Evolutionary conservation across 2,113 vertebrate genomes (phyloP).

Genomic region (Grammomys dolichurus): DNA sequence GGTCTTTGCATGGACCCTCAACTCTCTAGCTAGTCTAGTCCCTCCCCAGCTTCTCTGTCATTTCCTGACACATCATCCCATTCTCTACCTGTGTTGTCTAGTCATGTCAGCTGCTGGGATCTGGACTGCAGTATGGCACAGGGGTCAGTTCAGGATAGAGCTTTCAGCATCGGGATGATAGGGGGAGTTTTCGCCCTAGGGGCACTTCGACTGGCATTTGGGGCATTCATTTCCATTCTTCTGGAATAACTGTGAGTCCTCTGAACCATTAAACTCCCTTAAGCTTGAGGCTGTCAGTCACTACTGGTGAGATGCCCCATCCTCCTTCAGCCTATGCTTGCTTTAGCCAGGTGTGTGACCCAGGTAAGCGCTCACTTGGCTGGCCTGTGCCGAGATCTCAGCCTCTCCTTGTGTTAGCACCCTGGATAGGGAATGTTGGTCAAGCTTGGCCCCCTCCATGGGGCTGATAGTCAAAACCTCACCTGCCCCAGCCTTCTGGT

Average conservation of each 20-base stretch:
- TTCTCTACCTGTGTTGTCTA: neutral
- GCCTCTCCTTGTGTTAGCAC: no score
- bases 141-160: neutral
- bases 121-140: neutral
- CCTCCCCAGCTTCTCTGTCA: neutral
- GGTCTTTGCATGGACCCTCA: neutral
- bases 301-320: neutral
- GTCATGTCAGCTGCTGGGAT: neutral
- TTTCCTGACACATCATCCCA: neutral
- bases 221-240: neutral
- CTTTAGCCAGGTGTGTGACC: neutral
- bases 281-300: neutral
- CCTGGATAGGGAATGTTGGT: neutral
- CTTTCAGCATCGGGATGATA: neutral
- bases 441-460: neutral
- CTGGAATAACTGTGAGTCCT: neutral
- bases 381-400: neutral
- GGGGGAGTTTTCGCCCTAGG: neutral
- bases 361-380: neutral
- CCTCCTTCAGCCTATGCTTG: neutral
- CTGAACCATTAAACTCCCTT: neutral
- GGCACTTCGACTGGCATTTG: neutral
- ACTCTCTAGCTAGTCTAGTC: neutral
- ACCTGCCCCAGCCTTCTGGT: no score
- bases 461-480: neutral